phyloP scores from a whole-genome alignment of 2,888 invertebrate species.

The Caenorhabditis sp. region DNA sequence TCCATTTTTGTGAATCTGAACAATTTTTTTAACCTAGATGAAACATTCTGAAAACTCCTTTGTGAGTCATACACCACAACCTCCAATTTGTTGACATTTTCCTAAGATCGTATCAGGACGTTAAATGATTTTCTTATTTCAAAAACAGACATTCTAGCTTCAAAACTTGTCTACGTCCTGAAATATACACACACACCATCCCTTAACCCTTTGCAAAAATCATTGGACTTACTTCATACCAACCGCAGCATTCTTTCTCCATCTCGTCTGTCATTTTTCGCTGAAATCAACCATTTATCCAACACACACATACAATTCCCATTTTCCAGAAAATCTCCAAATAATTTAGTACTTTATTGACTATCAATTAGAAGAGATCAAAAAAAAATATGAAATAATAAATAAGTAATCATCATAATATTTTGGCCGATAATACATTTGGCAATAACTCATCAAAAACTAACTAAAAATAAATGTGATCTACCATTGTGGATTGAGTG shows the following conservation, averaged over 20 bases:
- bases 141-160: no score
- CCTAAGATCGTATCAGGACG: no score
- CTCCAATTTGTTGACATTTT: no score
- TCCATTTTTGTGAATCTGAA: no score
- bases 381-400: not conserved
- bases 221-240: conserved; percentile 45
- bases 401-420: not conserved
- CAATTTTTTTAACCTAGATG: no score
- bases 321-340: conserved; percentile 5
- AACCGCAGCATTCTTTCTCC: conserved; percentile 8
- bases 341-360: not conserved
- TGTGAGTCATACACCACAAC: no score
- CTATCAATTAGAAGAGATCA: not conserved
- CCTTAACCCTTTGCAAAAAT: no score
- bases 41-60: no score
- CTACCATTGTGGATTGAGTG: conserved; percentile 69
- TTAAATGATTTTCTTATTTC: no score
- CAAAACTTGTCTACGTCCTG: no score
- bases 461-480: not conserved
- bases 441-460: conserved; percentile 1
- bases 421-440: conserved; percentile 5
- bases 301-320: not conserved
- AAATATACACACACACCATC: no score
- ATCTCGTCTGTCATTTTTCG: conserved; percentile 14
- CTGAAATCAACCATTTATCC: not conserved